phyloP scores from a whole-genome alignment of 2,113 vertebrate species.

The Eleginops maclovinus region DNA sequence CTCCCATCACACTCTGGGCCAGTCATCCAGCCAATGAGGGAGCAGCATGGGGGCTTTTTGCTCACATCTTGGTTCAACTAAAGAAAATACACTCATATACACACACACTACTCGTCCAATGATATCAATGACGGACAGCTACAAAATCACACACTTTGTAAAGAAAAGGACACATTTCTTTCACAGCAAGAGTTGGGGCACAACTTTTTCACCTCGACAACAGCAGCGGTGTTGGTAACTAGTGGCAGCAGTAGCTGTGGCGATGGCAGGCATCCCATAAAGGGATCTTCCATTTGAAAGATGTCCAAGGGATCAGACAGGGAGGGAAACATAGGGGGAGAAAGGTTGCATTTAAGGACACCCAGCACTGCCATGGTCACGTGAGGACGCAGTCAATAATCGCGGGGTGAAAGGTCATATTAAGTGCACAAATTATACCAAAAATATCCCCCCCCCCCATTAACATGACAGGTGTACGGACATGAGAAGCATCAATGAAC shows the following conservation, averaged over 20 bases:
- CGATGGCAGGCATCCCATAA: conserved; percentile 58
- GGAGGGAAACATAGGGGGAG: neutral
- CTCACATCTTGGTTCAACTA: conserved; percentile 31
- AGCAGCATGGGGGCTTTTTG: conserved; percentile 38
- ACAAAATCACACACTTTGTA: conserved; percentile 44
- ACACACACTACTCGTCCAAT: conserved; percentile 45
- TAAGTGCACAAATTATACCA: conserved; percentile 18
- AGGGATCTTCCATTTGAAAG: conserved; percentile 69
- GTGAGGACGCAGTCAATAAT: conserved; percentile 32
- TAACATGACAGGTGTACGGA: conserved; percentile 47
- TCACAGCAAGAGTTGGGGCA: conserved; percentile 46
- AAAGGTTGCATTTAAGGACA: conserved; percentile 31
- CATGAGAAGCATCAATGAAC: conserved; percentile 28
- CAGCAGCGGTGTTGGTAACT: conserved; percentile 61
- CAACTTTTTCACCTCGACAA: conserved; percentile 55
- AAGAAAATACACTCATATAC: conserved; percentile 34
- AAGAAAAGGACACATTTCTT: conserved; percentile 59
- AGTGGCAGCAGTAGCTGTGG: conserved; percentile 60
- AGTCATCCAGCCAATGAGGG: conserved; percentile 69
- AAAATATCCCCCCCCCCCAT: conserved; percentile 32
- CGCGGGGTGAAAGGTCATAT: conserved; percentile 23
- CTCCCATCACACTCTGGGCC: conserved; percentile 66
- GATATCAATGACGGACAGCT: conserved; percentile 60
- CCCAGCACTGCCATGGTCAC: conserved; percentile 39
- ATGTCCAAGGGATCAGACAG: conserved; percentile 60